A percentile compares a stretch with the other conserved stretches of the same genome.
phyloP scores from a whole-genome alignment of 2,113 vertebrate species.

The Ovis aries region DNA sequence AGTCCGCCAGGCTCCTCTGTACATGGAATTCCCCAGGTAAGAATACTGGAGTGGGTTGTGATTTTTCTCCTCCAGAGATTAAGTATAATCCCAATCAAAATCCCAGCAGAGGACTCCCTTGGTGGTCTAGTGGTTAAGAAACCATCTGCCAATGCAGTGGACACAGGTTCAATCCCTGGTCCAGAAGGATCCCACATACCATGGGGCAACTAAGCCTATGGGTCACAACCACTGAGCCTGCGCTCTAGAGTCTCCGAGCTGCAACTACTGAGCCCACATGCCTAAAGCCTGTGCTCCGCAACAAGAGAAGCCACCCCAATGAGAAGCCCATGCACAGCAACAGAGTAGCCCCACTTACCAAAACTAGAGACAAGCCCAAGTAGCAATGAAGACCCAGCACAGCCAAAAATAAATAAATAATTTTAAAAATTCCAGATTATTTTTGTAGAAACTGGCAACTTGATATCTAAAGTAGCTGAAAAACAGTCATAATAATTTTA shows the following conservation, averaged over 20 bases:
- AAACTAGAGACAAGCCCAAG: background rate
- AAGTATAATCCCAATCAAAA: background rate
- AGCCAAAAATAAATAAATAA: background rate
- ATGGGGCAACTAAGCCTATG: accelerated
- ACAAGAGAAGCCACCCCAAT: background rate
- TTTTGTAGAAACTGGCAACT: constrained; percentile 1
- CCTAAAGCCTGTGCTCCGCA: background rate
- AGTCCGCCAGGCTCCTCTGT: background rate
- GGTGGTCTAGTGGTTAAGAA: background rate
- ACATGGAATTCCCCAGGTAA: background rate
- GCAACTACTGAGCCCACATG: background rate
- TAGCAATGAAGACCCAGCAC: background rate
- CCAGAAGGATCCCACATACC: background rate
- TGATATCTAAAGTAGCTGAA: background rate
- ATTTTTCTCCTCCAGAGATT: background rate
- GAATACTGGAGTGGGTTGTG: background rate
- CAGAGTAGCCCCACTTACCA: background rate
- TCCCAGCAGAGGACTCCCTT: background rate
- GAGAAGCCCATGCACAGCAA: background rate
- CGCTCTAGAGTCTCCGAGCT: background rate
- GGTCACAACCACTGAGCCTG: background rate
- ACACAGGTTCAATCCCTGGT: background rate
- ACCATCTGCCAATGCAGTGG: background rate
- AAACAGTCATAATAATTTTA: background rate
- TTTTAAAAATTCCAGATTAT: background rate